phyloP scores from a whole-genome alignment of 1,140 invertebrate genomes.

The Cotesia vestalis region DNA sequence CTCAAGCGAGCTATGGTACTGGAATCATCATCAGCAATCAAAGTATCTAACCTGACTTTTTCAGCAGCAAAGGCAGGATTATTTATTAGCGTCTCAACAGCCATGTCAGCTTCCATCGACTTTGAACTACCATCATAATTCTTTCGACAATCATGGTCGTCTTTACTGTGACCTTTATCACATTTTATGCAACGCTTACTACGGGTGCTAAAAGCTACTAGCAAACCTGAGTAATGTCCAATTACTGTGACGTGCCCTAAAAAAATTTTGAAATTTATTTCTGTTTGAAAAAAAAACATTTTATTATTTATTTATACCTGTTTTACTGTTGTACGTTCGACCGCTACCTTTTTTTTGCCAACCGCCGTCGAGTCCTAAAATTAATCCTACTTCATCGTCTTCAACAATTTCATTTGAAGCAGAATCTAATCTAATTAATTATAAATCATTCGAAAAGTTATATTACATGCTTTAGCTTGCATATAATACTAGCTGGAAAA shows the following conservation, averaged over 20 bases:
- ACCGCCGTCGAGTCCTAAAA: conserved; percentile 25
- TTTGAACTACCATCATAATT: conserved; percentile 31
- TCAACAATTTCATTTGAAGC: conserved; percentile 17
- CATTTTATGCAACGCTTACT: conserved; percentile 25
- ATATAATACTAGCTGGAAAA: too few species aligned
- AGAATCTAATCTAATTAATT: conserved; percentile 5
- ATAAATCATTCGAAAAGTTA: neutral
- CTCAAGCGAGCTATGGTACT: conserved; percentile 25
- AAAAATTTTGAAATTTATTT: conserved; percentile 11
- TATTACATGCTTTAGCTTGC: neutral
- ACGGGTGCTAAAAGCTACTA: conserved; percentile 27
- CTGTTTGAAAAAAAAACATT: neutral
- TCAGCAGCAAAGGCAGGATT: conserved; percentile 17
- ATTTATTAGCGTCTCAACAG: conserved; percentile 20
- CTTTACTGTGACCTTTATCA: conserved; percentile 9
- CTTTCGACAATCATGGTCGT: conserved; percentile 28
- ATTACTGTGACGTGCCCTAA: conserved; percentile 28
- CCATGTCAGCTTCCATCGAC: conserved; percentile 29
- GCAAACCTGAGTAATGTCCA: conserved; percentile 22
- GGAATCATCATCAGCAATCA: conserved; percentile 35
- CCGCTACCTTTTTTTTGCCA: conserved; percentile 33
- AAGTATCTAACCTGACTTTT: conserved; percentile 18
- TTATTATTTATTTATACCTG: conserved; percentile 19
- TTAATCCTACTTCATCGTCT: conserved; percentile 25
- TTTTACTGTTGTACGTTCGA: conserved; percentile 30